These are phyloP conservation scores for Entomobrya multifasciata DNA, from an alignment of 2,888 invertebrate species.

Conservation along the genomic window DNA sequence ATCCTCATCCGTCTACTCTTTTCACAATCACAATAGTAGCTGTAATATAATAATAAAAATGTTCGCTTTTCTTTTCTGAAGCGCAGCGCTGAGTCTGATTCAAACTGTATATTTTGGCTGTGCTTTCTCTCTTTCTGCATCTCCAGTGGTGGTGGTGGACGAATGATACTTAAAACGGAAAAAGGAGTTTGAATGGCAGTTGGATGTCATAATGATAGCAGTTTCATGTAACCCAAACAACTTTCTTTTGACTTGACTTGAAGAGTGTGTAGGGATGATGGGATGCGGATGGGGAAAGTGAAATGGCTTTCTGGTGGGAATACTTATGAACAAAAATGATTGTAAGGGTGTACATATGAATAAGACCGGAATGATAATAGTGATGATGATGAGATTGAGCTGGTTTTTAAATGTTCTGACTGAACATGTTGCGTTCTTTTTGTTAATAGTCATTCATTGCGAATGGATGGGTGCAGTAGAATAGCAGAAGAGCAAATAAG, in stretches of 20 bases:
- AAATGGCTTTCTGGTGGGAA: conserved; percentile 15
- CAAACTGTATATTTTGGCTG: background rate
- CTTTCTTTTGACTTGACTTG: conserved; percentile 47
- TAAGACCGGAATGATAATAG: conserved; percentile 13
- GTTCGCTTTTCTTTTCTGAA: too few relatives aligned
- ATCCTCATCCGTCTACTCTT: conserved; percentile 31
- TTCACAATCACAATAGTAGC: conserved; percentile 50
- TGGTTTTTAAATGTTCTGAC: background rate
- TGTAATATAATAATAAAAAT: conserved; percentile 43
- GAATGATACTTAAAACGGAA: conserved; percentile 59
- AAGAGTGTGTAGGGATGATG: too few relatives aligned
- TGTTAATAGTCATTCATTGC: background rate
- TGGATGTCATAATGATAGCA: conserved; percentile 65
- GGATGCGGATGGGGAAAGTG: background rate
- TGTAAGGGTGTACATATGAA: too few relatives aligned
- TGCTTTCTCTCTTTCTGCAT: too few relatives aligned
- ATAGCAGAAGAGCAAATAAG: background rate
- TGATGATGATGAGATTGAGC: background rate
- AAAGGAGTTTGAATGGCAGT: conserved; percentile 60
- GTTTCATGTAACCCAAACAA: conserved; percentile 67
- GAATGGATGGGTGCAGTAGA: background rate
- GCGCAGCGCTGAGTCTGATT: too few relatives aligned
- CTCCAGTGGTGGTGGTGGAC: conserved; percentile 5
- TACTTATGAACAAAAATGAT: too few relatives aligned
- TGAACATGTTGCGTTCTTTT: conserved; percentile 23